Evolutionary conservation across 2,113 vertebrate species (phyloP).

Genomic region (Rhodinocichla rosea): DNA sequence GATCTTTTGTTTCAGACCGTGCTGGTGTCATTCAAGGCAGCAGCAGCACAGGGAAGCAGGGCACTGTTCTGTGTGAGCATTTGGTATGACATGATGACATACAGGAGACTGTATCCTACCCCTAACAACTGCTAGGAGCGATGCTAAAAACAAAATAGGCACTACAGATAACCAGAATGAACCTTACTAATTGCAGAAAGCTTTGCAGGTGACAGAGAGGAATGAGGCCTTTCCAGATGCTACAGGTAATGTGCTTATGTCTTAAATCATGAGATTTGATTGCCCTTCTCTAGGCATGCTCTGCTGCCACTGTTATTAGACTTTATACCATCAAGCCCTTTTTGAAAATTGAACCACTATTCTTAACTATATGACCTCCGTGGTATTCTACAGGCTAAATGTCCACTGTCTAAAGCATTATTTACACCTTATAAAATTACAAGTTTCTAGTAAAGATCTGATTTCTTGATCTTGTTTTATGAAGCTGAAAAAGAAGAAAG

Average conservation of each 20-base stretch:
- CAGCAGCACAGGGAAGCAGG: not conserved
- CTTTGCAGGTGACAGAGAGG: slow-evolving; percentile 17
- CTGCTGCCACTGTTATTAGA: slow-evolving; percentile 17
- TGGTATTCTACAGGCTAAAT: not conserved
- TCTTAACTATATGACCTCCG: slow-evolving; percentile 25
- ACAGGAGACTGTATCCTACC: not conserved
- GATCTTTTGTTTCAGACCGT: not conserved
- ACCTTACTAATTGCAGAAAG: not conserved
- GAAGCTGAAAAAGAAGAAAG: not conserved
- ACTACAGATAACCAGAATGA: not conserved
- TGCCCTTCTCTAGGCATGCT: not conserved
- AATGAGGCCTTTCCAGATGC: not conserved
- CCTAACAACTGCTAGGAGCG: not conserved
- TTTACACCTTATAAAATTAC: not conserved
- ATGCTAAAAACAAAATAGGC: not conserved
- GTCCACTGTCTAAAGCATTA: not conserved
- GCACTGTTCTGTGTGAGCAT: not conserved
- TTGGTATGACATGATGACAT: not conserved
- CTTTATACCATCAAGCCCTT: not conserved
- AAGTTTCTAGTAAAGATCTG: not conserved
- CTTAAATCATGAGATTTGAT: slow-evolving; percentile 37
- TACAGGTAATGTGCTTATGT: not conserved
- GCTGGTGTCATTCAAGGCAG: not conserved
- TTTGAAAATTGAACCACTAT: slow-evolving; percentile 8
- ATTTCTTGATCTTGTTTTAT: not conserved